phyloP scores from a whole-genome alignment of 2,888 invertebrate genomes.

The Sinopyrophorus schimmeli region DNA sequence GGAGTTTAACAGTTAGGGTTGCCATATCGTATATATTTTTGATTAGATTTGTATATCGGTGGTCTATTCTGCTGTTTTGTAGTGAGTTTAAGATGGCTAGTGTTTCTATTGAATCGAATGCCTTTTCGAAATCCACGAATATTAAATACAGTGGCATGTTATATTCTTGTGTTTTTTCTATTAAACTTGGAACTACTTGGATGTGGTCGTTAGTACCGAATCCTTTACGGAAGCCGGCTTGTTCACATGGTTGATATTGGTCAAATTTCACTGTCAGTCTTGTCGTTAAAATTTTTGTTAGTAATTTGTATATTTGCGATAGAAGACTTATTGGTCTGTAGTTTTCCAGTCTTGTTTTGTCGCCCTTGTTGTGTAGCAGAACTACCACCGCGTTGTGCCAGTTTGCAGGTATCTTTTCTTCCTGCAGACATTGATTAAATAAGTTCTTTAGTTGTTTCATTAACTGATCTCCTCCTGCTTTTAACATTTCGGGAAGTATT shows the following conservation, averaged over 20 bases:
- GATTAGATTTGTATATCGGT: not conserved
- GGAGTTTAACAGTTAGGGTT: too few relatives aligned
- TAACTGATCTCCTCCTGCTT: not conserved
- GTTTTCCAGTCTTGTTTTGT: not conserved
- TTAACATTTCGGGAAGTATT: not conserved
- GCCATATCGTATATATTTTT: too few relatives aligned
- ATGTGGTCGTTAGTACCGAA: not conserved
- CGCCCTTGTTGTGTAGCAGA: slow-evolving; percentile 4
- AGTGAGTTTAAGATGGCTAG: not conserved
- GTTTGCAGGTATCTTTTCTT: not conserved
- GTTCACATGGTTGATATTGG: slow-evolving; percentile 3
- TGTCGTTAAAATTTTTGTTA: slow-evolving; percentile 6
- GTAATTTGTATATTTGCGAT: slow-evolving; percentile 1
- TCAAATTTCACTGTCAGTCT: not conserved
- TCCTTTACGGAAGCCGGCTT: not conserved
- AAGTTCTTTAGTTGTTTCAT: not conserved
- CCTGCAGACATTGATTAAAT: not conserved
- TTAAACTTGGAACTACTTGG: not conserved
- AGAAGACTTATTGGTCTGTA: slow-evolving; percentile 8
- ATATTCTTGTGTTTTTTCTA: not conserved
- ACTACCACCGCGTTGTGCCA: slow-evolving; percentile 1
- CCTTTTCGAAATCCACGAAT: not conserved
- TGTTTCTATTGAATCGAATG: not conserved
- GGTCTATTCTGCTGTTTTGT: not conserved
- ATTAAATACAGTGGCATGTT: not conserved